Conservation (phyloP, 1,140 invertebrate genomes). For the Diorhabda sublineata region DNA sequence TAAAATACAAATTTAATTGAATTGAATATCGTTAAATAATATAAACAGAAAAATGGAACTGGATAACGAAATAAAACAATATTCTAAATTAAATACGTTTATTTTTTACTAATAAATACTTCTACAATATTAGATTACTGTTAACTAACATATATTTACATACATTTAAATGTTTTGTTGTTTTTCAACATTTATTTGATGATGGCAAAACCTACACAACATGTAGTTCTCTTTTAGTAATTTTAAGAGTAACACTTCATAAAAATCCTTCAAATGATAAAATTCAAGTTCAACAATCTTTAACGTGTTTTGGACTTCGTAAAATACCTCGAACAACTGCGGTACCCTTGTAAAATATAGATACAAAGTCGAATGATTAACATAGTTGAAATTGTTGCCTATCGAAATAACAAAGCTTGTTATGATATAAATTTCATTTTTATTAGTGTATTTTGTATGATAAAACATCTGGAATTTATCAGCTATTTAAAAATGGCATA, state of each 20-base stretch:
- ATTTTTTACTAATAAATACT: conserved; percentile 37
- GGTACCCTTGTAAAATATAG: too few relatives aligned
- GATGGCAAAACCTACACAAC: conserved; percentile 26
- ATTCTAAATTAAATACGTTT: conserved; percentile 37
- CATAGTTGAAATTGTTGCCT: too few relatives aligned
- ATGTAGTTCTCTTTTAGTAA: conserved; percentile 23
- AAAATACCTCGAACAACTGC: too few relatives aligned
- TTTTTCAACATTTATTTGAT: conserved; percentile 38
- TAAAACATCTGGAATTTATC: too few relatives aligned
- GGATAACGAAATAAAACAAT: neutral
- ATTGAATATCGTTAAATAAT: too few relatives aligned
- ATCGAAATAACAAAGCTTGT: too few relatives aligned
- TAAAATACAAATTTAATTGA: too few relatives aligned
- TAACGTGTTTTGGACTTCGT: neutral
- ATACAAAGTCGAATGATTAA: too few relatives aligned
- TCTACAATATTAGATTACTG: conserved; percentile 35
- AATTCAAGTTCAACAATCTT: conserved; percentile 4
- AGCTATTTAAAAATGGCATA: too few relatives aligned
- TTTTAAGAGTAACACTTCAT: neutral
- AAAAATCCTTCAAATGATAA: neutral
- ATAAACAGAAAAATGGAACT: neutral
- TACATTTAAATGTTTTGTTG: conserved; percentile 35
- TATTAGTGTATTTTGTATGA: too few relatives aligned
- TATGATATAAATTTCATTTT: too few relatives aligned
- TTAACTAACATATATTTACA: conserved; percentile 42